Evolutionary conservation across 1,140 invertebrate species (phyloP).

Genomic region (Hyposmocoma kahamanoa): DNA sequence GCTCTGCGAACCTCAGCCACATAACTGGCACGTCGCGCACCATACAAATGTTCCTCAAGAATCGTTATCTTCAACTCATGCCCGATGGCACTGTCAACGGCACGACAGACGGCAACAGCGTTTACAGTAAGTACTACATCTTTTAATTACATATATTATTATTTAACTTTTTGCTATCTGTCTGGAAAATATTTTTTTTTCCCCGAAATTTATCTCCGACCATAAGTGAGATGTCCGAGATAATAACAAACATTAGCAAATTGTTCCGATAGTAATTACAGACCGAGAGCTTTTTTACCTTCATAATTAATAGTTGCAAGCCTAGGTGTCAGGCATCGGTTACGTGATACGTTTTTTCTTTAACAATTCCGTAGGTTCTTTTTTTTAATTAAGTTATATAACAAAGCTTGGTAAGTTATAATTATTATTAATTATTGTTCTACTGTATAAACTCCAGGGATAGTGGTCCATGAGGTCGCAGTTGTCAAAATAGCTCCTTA

Average conservation of each 20-base stretch:
- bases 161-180: background rate
- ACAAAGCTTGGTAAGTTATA: background rate
- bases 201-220: background rate
- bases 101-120: constrained; percentile 81
- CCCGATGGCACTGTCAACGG: constrained; percentile 87
- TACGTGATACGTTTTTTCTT: background rate
- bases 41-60: constrained; percentile 87
- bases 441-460: no score
- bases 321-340: no score
- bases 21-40: constrained; percentile 82
- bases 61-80: constrained; percentile 83
- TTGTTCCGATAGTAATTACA: background rate
- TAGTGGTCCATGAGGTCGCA: no score
- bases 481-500: no score
- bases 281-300: no score
- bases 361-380: background rate
- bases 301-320: no score
- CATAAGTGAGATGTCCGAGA: background rate
- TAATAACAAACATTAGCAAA: background rate
- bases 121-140: constrained; percentile 82
- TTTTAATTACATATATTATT: background rate
- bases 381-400: background rate
- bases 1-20: constrained; percentile 84
- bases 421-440: background rate
- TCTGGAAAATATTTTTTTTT: background rate